Evolutionary conservation across 2,888 invertebrate genomes (phyloP).

Genomic region (Noctua pronuba): DNA sequence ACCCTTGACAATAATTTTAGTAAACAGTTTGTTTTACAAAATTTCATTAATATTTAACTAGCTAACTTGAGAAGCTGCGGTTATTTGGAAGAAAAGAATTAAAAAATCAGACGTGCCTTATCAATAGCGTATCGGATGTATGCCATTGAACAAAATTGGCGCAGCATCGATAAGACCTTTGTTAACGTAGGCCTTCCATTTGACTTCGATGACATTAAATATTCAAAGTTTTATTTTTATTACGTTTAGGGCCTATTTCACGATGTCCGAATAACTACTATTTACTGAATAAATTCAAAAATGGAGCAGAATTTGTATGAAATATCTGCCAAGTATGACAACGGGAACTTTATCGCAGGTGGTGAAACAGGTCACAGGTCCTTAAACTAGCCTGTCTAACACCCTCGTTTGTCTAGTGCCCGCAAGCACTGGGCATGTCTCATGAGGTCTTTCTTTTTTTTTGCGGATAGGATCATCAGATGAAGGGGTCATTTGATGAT

Average conservation of each 20-base stretch:
- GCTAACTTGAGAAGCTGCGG: slow-evolving; percentile 8
- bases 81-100: slow-evolving; percentile 6
- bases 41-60: slow-evolving; percentile 34
- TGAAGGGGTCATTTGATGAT: too few species aligned
- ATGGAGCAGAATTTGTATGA: too few species aligned
- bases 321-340: too few species aligned
- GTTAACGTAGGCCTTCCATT: slow-evolving; percentile 2
- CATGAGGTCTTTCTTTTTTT: too few species aligned
- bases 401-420: not conserved
- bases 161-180: slow-evolving; percentile 42
- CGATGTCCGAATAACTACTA: too few species aligned
- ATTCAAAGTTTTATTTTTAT: not conserved
- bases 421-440: not conserved
- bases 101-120: slow-evolving; percentile 48
- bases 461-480: too few species aligned
- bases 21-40: slow-evolving; percentile 17
- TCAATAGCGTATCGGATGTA: slow-evolving; percentile 42
- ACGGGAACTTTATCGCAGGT: too few species aligned
- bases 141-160: slow-evolving; percentile 57
- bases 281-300: too few species aligned
- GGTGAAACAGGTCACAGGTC: too few species aligned
- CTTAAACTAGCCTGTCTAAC: not conserved
- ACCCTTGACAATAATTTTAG: slow-evolving; percentile 4
- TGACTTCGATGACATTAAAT: not conserved
- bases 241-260: not conserved